Conservation (phyloP, 2,888 invertebrate genomes). For the Synanthedon vespiformis region DNA sequence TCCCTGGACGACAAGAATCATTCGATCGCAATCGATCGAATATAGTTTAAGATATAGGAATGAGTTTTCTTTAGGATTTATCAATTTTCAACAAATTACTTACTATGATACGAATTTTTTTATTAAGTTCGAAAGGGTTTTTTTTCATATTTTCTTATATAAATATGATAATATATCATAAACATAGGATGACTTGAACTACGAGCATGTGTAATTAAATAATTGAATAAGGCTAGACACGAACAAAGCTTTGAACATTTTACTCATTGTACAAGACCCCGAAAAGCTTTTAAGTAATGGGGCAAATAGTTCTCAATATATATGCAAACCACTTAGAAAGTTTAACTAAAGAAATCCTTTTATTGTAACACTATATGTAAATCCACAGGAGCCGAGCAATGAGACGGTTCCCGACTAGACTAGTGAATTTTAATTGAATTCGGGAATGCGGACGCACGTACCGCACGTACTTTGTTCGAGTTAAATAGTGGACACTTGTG, state of each 20-base stretch:
- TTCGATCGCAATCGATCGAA: neutral
- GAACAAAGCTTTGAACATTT: no score
- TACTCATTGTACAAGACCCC: no score
- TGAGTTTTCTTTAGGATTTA: no score
- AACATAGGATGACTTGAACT: no score
- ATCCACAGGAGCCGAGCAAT: neutral
- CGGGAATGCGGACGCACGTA: slow-evolving; percentile 26
- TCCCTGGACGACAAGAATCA: neutral
- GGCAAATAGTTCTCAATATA: neutral
- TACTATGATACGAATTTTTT: no score
- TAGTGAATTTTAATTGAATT: slow-evolving; percentile 41
- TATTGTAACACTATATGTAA: neutral
- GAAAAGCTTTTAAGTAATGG: neutral
- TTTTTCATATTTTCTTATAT: no score
- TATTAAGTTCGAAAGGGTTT: no score
- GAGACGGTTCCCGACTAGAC: neutral
- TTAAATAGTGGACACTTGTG: no score
- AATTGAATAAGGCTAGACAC: no score
- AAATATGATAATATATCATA: no score
- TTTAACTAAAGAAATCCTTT: neutral
- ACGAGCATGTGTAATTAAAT: no score
- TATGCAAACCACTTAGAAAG: neutral
- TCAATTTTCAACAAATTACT: no score
- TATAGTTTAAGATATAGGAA: neutral
- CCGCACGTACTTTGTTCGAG: neutral